Evolutionary conservation across 2,113 vertebrate genomes (phyloP), one percentile per base, ranked within the genome.

Genomic region (Lichenostomus cassidix): DNA sequence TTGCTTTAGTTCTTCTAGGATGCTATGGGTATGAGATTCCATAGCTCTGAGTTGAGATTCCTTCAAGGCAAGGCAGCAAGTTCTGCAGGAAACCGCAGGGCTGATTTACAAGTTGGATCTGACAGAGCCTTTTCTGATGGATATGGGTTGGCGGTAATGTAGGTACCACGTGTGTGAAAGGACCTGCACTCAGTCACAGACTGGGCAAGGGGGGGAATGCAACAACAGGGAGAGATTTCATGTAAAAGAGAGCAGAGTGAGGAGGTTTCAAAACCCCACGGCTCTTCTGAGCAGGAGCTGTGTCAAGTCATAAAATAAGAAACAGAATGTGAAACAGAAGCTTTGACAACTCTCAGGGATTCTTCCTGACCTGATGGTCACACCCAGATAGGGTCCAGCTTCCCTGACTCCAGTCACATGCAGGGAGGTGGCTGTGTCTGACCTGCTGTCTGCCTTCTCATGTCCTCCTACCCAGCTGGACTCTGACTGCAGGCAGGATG

Each of bases 141-240:
- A 7, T 10, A 28, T 81, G n/a, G 21, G 24, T 28, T 5, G 3
- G 11, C 37, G 21, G 37, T 58, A 46, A n/a, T 5, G 8, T 53
- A 56, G 63, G 31, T 33, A 44, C 12, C 22, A 25, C 0, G 0
- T 20, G 10, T 11, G 17, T 53, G 52, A 56, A 81, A 74, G 33
- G 25, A 62, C 50, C 31, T 16, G 35, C 13, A 20, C 16, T 42
- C 7, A 0, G 39, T 39, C 14, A 8, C 35, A 55, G 24, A 11
- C 11, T 22, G 11, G 47, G 52, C 49, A 60, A 37, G 18, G 39
- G 20, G 15, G 22, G 15, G 15, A 64, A 59, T 4, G 47, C 53
- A 41, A 12, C 1, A 5, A 33, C 21, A 28, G 55, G 33, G 9
- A 24, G 15, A 64, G 44, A 37, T 15, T n/a, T 53, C 20, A 42